Evolutionary conservation across 2,113 vertebrate genomes (phyloP).

Genomic region (Alouatta palliata): DNA sequence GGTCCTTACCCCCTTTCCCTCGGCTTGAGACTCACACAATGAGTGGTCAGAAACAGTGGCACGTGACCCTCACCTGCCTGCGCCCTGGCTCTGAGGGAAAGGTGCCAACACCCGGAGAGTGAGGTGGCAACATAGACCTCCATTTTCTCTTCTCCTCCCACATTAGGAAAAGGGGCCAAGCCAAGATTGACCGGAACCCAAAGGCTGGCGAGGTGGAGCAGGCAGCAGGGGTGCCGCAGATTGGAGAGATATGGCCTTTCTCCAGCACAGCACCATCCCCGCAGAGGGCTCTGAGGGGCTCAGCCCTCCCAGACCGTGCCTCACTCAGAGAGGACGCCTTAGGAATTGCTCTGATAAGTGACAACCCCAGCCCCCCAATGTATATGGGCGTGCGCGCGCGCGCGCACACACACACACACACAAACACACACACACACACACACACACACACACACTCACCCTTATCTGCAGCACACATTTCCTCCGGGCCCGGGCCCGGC

Average conservation of each 20-base stretch:
- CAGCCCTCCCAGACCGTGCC: rapidly evolving
- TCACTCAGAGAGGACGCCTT: not conserved
- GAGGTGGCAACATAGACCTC: rapidly evolving
- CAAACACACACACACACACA: no score
- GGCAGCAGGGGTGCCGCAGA: not conserved
- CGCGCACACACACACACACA: rapidly evolving
- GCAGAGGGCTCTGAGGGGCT: not conserved
- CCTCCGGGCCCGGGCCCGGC: not conserved
- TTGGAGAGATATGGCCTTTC: not conserved
- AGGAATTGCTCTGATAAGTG: not conserved
- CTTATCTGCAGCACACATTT: not conserved
- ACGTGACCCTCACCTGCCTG: not conserved
- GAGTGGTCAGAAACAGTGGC: not conserved
- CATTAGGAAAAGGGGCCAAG: not conserved
- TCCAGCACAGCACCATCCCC: not conserved
- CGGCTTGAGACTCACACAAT: not conserved
- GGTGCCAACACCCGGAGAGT: not conserved
- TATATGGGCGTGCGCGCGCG: rapidly evolving
- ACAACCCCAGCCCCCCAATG: not conserved
- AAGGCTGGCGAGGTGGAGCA: not conserved
- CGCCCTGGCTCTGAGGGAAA: rapidly evolving
- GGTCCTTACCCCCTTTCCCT: rapidly evolving
- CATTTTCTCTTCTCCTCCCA: not conserved
- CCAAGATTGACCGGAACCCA: not conserved
- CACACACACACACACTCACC: not conserved